phyloP scores from a whole-genome alignment of 2,888 invertebrate genomes.

The Eucera pruinosa region DNA sequence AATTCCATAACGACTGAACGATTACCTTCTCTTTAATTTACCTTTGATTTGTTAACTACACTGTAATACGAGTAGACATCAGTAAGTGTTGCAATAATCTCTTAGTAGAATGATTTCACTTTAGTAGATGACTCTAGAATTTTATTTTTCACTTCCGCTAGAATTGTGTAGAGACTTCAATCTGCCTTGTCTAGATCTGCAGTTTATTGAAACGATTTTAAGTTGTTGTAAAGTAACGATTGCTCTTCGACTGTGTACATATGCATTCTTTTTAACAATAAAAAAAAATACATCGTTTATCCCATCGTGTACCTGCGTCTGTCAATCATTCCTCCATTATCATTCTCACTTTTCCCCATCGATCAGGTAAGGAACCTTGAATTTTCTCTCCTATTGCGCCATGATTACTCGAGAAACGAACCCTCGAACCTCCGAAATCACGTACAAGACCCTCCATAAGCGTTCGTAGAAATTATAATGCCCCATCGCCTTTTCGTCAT shows the following conservation, averaged over 20 bases:
- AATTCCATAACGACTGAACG: background rate
- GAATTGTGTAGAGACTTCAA: slow-evolving; percentile 15
- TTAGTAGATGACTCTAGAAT: background rate
- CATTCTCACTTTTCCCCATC: slow-evolving; percentile 2
- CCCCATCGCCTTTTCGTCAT: background rate
- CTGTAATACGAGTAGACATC: slow-evolving; percentile 6
- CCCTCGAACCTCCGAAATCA: background rate
- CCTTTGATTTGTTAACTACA: background rate
- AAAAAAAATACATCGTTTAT: slow-evolving; percentile 26
- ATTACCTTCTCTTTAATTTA: background rate
- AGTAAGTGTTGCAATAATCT: no score
- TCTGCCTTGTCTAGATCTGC: background rate
- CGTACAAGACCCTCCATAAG: background rate
- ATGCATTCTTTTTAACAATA: slow-evolving; percentile 39
- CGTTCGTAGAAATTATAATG: background rate
- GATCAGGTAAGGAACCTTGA: slow-evolving; percentile 36
- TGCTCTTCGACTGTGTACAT: slow-evolving; percentile 38
- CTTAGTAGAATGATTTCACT: slow-evolving; percentile 1
- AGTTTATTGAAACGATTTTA: background rate
- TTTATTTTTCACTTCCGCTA: background rate
- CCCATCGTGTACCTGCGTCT: slow-evolving; percentile 23
- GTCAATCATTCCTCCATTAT: slow-evolving; percentile 34
- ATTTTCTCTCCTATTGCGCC: background rate
- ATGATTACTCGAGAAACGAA: background rate
- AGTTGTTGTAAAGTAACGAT: slow-evolving; percentile 14